These are phyloP conservation scores for Belgica antarctica DNA, from an alignment of 2,888 invertebrate genomes.

Conservation along the genomic window DNA sequence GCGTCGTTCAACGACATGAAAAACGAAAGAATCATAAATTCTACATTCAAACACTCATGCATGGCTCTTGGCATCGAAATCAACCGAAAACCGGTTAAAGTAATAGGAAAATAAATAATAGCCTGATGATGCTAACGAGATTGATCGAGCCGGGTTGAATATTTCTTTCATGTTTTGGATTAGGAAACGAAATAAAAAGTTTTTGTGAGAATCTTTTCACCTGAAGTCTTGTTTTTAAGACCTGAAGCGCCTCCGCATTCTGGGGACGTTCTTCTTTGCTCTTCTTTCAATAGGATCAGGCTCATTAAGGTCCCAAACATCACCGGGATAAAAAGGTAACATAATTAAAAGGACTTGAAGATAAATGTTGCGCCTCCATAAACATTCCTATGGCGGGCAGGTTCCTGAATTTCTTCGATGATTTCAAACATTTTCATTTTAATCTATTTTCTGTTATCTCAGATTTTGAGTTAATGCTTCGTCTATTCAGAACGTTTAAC, in stretches of 20 bases:
- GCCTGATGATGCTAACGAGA: constrained; percentile 24
- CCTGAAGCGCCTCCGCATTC: constrained; percentile 21
- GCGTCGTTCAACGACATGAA: background rate
- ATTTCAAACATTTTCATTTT: constrained; percentile 14
- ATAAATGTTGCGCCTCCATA: background rate
- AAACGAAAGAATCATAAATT: background rate
- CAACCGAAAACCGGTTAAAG: constrained; percentile 29
- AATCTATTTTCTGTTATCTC: constrained; percentile 23
- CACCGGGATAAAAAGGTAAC: too few relatives aligned
- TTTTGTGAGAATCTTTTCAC: constrained; percentile 3
- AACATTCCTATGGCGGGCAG: constrained; percentile 1
- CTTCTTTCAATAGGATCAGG: constrained; percentile 1
- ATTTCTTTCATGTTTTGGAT: constrained; percentile 5
- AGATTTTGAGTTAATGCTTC: constrained; percentile 5
- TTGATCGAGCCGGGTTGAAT: background rate
- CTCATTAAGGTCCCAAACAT: background rate
- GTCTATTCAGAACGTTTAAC: constrained; percentile 6
- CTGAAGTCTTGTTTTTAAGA: constrained; percentile 1
- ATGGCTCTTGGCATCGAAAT: background rate
- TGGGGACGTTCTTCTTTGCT: background rate
- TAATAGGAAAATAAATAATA: constrained; percentile 33
- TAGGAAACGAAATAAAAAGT: background rate
- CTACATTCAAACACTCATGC: constrained; percentile 13
- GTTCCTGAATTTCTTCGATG: constrained; percentile 6
- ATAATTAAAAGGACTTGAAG: constrained; percentile 19